Conservation (phyloP, 1,140 invertebrate species). For the Zaprionus vittiger region DNA sequence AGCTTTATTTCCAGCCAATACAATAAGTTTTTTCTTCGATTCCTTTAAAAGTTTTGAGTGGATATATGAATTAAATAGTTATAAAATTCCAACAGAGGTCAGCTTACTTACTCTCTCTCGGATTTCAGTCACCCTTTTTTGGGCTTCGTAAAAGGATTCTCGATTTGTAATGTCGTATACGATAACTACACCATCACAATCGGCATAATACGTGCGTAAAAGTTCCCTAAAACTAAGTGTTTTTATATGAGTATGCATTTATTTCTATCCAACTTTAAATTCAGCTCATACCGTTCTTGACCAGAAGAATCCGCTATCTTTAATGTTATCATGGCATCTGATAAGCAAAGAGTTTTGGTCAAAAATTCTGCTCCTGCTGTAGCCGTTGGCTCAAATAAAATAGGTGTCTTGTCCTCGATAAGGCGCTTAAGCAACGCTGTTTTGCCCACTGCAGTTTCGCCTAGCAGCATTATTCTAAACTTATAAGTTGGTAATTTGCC, state of each 20-base stretch:
- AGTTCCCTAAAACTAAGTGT: slow-evolving; percentile 40
- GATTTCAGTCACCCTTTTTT: slow-evolving; percentile 30
- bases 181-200: slow-evolving; percentile 37
- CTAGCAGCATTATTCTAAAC: slow-evolving; percentile 22
- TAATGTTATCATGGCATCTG: slow-evolving; percentile 2
- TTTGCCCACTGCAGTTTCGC: slow-evolving; percentile 46
- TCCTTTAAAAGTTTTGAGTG: not conserved
- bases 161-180: slow-evolving; percentile 56
- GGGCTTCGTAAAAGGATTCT: slow-evolving; percentile 22
- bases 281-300: slow-evolving; percentile 31
- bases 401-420: not conserved
- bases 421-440: slow-evolving; percentile 29
- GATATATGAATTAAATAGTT: not conserved
- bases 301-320: slow-evolving; percentile 52
- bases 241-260: not conserved
- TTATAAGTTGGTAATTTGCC: not conserved
- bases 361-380: slow-evolving; percentile 28
- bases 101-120: slow-evolving; percentile 14
- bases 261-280: not conserved
- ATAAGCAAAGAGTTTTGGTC: slow-evolving; percentile 20
- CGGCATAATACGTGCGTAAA: slow-evolving; percentile 17
- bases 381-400: not conserved
- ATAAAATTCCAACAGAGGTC: not conserved
- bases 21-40: slow-evolving; percentile 19
- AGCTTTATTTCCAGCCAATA: slow-evolving; percentile 43